Evolutionary conservation across 2,888 invertebrate species (phyloP).

Genomic region (Anagyrus pseudococci): DNA sequence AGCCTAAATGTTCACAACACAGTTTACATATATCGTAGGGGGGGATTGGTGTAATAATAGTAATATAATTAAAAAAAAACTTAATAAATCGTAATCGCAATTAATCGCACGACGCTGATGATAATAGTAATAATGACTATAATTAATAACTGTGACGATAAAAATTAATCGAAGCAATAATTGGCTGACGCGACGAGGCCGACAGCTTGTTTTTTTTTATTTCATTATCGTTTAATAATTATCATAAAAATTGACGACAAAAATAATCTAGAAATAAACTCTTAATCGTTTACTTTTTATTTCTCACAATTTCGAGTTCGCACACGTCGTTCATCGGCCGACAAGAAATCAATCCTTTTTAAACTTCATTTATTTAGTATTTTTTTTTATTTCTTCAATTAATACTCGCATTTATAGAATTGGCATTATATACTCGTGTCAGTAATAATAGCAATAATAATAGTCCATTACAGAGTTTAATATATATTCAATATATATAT

Average conservation of each 20-base stretch:
- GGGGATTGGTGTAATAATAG: constrained; percentile 12
- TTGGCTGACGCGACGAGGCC: not conserved
- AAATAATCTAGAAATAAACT: constrained; percentile 33
- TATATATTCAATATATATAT: constrained; percentile 23
- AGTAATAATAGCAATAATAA: constrained; percentile 44
- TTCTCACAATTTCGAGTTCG: constrained; percentile 37
- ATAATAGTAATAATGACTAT: constrained; percentile 21
- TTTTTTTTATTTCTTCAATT: constrained; percentile 31
- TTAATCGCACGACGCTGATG: no score
- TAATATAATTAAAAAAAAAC: constrained; percentile 21
- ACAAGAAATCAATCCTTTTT: constrained; percentile 28
- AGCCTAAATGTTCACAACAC: constrained; percentile 54
- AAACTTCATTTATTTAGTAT: no score
- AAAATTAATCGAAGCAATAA: constrained; percentile 23
- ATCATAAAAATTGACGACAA: constrained; percentile 29
- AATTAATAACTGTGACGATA: constrained; percentile 30
- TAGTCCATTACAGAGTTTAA: no score
- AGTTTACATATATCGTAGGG: constrained; percentile 43
- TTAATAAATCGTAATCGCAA: no score
- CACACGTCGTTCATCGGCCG: constrained; percentile 24
- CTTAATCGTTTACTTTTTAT: constrained; percentile 35
- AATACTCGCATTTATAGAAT: constrained; percentile 54
- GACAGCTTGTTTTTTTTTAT: no score
- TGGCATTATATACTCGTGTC: constrained; percentile 52
- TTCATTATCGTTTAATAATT: constrained; percentile 10